These are phyloP conservation scores for Perca flavescens DNA, from an alignment of 2,113 vertebrate species.

Conservation along the genomic window DNA sequence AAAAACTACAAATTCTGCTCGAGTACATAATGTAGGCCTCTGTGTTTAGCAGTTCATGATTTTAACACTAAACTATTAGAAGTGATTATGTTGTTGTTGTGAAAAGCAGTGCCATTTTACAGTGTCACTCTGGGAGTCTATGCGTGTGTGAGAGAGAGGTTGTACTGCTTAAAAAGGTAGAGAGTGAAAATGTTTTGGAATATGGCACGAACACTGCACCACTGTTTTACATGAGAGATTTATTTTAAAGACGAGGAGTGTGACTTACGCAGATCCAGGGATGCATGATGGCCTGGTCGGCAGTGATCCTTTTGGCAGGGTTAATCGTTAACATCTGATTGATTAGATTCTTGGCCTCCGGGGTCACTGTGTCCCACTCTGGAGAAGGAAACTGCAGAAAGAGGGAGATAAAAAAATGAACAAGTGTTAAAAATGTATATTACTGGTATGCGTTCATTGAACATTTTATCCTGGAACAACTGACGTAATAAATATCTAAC, in stretches of 20 bases:
- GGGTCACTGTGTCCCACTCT: slow-evolving; percentile 99
- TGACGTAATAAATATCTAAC: neutral
- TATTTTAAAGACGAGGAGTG: neutral
- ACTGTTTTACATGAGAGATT: neutral
- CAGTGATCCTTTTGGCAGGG: slow-evolving; percentile 97
- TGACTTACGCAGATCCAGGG: slow-evolving; percentile 99
- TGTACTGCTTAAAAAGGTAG: slow-evolving; percentile 1
- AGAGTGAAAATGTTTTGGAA: neutral
- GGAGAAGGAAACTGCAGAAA: slow-evolving; percentile 94
- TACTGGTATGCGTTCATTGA: neutral
- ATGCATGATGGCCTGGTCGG: slow-evolving; percentile 98
- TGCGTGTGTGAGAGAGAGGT: neutral
- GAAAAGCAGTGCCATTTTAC: neutral
- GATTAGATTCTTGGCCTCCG: slow-evolving; percentile 99
- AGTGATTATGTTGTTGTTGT: neutral
- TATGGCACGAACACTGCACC: neutral
- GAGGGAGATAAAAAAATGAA: neutral
- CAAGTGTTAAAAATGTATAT: neutral
- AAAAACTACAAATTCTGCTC: neutral
- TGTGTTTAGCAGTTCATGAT: neutral
- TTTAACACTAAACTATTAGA: neutral
- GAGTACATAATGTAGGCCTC: neutral
- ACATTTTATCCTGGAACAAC: neutral
- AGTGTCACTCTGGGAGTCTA: neutral
- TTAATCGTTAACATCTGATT: slow-evolving; percentile 99